Evolutionary conservation across 2,113 vertebrate genomes (phyloP), one percentile per base, ranked within the genome.

Genomic region (Odocoileus hemionus): DNA sequence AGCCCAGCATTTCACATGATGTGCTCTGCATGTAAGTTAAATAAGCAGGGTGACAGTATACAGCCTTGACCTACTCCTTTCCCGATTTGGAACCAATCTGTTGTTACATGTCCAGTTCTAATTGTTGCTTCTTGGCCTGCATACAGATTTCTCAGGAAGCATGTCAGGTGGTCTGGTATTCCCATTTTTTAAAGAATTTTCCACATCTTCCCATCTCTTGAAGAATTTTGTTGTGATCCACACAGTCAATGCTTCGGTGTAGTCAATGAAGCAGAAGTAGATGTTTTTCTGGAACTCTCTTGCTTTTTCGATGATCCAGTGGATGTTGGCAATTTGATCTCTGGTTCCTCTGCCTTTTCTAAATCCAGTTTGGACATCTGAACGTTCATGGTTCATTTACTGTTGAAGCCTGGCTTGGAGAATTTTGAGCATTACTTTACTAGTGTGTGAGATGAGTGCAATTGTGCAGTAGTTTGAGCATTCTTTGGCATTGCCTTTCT

Each of bases 281-380:
- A 36, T 36, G 64, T 36, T 70, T 36, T 36, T 36, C 17, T 70
- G n/a, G 17, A 70, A 70, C 17, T 70, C 64, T 36, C 17, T 70
- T 70, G 64, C n/a, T 6, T 70, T 70, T 36, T 36, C 2, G 0
- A 5, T 21, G 64, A 36, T 11, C 33, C n/a, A 36, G 17, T 1
- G 2, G 64, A 11, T 70, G 64, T 36, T 70, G n/a, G n/a, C n/a
- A 5, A 5, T 36, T 70, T 70, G n/a, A 70, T 36, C n/a, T 70
- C 33, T 36, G 17, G 33, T 70, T 70, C 17, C 64, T 70, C 64
- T 70, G 64, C 64, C 64, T 70, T 70, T 70, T 36, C 64, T 70
- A 70, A 70, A 70, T 1, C 64, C 64, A 70, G 0, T 9, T 70
- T 70, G 17, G 11, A 70, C 64, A 70, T 70, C 17, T 36, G 64